Conservation (phyloP, 2,113 vertebrate species). For the Spea multiplicata region DNA sequence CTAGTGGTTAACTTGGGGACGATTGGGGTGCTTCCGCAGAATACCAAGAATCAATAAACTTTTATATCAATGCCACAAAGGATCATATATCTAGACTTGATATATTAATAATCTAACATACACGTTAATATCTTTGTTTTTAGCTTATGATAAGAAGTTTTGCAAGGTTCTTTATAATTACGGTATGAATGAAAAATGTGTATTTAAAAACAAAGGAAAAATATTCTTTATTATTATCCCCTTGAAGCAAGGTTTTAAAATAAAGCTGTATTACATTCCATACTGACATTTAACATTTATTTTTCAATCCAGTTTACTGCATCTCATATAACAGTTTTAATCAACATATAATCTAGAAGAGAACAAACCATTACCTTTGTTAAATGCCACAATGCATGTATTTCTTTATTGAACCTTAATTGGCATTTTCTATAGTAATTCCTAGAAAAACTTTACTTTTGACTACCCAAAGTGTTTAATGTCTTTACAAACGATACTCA, state of each 20-base stretch:
- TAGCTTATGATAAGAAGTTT: neutral
- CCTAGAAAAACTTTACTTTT: too few relatives aligned
- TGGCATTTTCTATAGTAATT: conserved; percentile 19
- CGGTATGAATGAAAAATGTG: conserved; percentile 13
- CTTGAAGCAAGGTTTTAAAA: conserved; percentile 22
- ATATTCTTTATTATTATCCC: conserved; percentile 42
- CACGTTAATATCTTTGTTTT: too few relatives aligned
- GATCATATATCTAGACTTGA: neutral
- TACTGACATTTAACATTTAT: conserved; percentile 6
- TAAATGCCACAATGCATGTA: accelerated
- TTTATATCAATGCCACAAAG: neutral
- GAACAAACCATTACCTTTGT: conserved; percentile 7
- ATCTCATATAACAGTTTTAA: conserved; percentile 38
- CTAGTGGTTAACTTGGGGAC: too few relatives aligned
- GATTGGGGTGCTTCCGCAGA: too few relatives aligned
- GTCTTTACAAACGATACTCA: neutral
- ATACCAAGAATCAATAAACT: too few relatives aligned
- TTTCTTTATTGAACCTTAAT: neutral
- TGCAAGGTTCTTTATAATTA: conserved; percentile 30
- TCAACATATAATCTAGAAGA: conserved; percentile 11
- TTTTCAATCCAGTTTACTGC: conserved; percentile 39
- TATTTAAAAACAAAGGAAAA: conserved; percentile 14
- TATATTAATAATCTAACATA: neutral
- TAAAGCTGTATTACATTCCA: conserved; percentile 25
- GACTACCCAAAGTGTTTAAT: too few relatives aligned